These are phyloP conservation scores for Cheilinus undulatus DNA, from an alignment of 2,113 vertebrate genomes.

Conservation along the genomic window DNA sequence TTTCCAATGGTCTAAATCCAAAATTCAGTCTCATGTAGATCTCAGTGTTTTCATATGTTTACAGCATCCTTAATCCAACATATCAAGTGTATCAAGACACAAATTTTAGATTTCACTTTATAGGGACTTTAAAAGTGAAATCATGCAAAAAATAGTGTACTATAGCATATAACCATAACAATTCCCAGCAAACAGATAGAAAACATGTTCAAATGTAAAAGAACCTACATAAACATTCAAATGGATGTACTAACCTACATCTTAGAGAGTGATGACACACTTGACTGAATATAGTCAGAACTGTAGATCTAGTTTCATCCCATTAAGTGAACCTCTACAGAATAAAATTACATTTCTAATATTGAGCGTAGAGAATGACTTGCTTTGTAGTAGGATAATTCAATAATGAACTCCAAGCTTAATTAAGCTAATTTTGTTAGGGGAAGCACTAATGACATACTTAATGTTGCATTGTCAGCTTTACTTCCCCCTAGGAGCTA, in stretches of 20 bases:
- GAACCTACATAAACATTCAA: not conserved
- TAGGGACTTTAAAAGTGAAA: too few relatives aligned
- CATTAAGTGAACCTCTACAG: constrained; percentile 41
- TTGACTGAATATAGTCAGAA: constrained; percentile 26
- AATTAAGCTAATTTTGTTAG: constrained; percentile 65
- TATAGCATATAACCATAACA: too few relatives aligned
- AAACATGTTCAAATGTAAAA: not conserved
- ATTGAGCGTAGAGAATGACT: constrained; percentile 43
- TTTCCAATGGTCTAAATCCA: too few relatives aligned
- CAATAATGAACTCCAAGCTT: constrained; percentile 52
- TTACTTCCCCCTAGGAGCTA: constrained; percentile 25
- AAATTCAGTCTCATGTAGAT: too few relatives aligned
- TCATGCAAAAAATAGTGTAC: too few relatives aligned
- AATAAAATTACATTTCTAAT: constrained; percentile 46
- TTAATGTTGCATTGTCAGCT: constrained; percentile 45
- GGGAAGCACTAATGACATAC: constrained; percentile 58
- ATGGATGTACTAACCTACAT: not conserved
- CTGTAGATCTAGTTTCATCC: constrained; percentile 54
- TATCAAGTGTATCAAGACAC: too few relatives aligned
- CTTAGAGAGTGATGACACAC: constrained; percentile 29
- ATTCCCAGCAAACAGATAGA: too few relatives aligned
- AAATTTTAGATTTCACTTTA: too few relatives aligned
- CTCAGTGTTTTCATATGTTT: too few relatives aligned
- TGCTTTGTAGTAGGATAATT: constrained; percentile 53
- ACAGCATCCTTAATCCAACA: too few relatives aligned